Evolutionary conservation across 2,888 invertebrate genomes (phyloP).

Genomic region (Seladonia tumulorum): DNA sequence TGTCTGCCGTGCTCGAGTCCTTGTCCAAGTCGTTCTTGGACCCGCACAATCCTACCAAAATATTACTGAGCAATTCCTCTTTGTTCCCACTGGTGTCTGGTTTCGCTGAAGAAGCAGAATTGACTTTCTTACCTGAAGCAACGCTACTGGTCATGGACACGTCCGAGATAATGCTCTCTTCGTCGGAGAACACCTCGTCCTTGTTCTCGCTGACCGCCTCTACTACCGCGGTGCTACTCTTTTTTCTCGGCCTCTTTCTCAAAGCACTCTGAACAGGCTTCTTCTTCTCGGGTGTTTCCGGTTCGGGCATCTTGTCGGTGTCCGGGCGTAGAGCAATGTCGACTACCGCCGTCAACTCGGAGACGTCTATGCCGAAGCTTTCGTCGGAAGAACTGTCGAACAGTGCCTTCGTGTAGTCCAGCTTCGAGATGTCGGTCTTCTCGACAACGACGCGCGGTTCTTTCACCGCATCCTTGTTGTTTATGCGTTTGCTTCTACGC

Average conservation of each 20-base stretch:
- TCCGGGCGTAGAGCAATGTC: constrained; percentile 79
- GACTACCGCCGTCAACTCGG: constrained; percentile 76
- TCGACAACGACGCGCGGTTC: constrained; percentile 74
- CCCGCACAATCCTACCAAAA: constrained; percentile 65
- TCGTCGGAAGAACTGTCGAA: constrained; percentile 82
- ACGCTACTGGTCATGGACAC: constrained; percentile 75
- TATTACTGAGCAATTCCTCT: constrained; percentile 72
- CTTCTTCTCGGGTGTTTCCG: constrained; percentile 24
- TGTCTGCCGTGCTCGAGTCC: constrained; percentile 40
- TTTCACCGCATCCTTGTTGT: constrained; percentile 68
- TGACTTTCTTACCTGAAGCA: constrained; percentile 37
- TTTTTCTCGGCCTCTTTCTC: constrained; percentile 42
- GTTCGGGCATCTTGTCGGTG: constrained; percentile 66
- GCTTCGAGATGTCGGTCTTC: constrained; percentile 78
- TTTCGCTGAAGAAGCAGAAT: constrained; percentile 1
- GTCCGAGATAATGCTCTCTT: constrained; percentile 77
- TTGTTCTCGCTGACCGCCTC: constrained; percentile 42
- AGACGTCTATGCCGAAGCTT: constrained; percentile 79
- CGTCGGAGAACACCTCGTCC: constrained; percentile 69
- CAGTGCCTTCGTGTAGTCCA: constrained; percentile 74
- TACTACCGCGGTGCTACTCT: neutral
- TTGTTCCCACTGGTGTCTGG: constrained; percentile 46
- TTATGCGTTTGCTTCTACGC: constrained; percentile 73
- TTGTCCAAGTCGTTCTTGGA: constrained; percentile 47
- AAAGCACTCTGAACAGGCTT: neutral